Conservation (phyloP, 2,797 vertebrate genomes). For the Gymnodraco acuticeps region DNA sequence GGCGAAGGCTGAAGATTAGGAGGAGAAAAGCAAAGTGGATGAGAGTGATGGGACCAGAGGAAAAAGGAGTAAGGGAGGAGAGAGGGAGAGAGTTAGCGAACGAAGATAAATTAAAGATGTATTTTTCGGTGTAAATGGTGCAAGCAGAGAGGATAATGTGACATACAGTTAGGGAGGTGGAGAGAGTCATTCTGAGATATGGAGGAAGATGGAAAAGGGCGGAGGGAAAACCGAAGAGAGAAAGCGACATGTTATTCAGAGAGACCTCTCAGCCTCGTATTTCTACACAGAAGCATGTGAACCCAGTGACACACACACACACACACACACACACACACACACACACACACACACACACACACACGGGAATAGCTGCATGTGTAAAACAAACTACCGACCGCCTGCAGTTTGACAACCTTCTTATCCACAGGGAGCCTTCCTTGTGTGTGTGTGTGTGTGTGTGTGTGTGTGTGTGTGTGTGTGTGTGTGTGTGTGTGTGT, state of each 20-base stretch:
- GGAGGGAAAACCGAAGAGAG: background rate
- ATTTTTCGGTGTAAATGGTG: constrained; percentile 65
- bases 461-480: background rate
- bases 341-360: constrained; percentile 16
- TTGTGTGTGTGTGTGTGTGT: constrained; percentile 2
- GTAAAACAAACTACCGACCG: constrained; percentile 29
- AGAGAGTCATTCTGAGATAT: constrained; percentile 44
- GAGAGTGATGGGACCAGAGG: constrained; percentile 12
- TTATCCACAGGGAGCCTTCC: background rate
- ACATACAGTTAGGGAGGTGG: constrained; percentile 25
- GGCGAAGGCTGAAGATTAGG: constrained; percentile 6
- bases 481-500: too few species aligned
- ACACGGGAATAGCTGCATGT: constrained; percentile 21
- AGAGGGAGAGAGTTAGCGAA: constrained; percentile 21
- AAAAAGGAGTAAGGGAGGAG: background rate
- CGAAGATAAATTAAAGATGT: constrained; percentile 58
- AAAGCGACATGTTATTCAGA: constrained; percentile 30
- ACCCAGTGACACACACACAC: constrained; percentile 9
- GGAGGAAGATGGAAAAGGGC: constrained; percentile 41
- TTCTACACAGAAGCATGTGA: constrained; percentile 28
- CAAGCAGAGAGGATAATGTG: constrained; percentile 62
- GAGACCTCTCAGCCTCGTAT: constrained; percentile 41
- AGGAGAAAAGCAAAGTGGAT: background rate
- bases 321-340: constrained; percentile 14
- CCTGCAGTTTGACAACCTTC: constrained; percentile 18